Conservation (phyloP, 2,888 invertebrate species). For the Tachystola acroxantha region DNA sequence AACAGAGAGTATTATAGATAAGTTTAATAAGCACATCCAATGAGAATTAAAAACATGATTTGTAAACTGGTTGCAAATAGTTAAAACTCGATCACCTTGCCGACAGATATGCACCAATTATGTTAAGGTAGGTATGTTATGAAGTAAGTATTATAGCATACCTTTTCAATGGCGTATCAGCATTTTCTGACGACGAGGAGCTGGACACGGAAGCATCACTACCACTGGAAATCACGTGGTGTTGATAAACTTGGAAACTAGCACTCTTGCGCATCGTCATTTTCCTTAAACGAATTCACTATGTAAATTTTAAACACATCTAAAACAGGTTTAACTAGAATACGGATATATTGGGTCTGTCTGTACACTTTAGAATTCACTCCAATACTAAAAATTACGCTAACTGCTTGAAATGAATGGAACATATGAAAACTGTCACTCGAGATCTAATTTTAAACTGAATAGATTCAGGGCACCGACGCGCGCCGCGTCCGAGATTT, state of each 20-base stretch:
- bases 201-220: constrained; percentile 57
- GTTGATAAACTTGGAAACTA: constrained; percentile 44
- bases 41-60: no score
- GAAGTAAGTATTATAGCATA: no score
- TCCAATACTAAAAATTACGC: constrained; percentile 30
- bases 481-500: constrained; percentile 26
- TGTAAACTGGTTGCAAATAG: neutral
- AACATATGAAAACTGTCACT: constrained; percentile 49
- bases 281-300: constrained; percentile 15
- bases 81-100: no score
- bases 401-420: constrained; percentile 21
- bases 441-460: constrained; percentile 58
- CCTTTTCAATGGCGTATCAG: constrained; percentile 57
- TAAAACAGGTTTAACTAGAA: neutral
- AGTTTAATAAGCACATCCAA: no score
- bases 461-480: constrained; percentile 28
- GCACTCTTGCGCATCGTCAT: constrained; percentile 42
- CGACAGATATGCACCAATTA: neutral
- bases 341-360: constrained; percentile 10
- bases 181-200: constrained; percentile 44
- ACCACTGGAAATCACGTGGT: constrained; percentile 39
- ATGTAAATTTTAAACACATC: neutral
- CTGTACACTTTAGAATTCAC: constrained; percentile 22
- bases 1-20: no score
- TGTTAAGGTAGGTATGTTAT: no score